phyloP scores from a whole-genome alignment of 2,888 invertebrate species.

The Hyposoter didymator region DNA sequence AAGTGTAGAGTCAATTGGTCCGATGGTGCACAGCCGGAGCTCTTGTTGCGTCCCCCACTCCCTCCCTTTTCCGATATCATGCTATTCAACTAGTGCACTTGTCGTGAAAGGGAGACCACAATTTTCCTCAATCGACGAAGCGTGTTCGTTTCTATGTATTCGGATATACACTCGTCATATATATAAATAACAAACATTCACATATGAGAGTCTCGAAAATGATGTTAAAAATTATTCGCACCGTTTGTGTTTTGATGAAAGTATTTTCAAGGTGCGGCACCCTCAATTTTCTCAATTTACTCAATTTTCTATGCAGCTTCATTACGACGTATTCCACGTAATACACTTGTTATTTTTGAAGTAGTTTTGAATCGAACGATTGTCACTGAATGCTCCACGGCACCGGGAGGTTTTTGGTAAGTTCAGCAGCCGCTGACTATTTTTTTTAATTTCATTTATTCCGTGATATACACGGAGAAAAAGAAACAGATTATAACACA shows the following conservation, averaged over 20 bases:
- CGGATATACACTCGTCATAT: background rate
- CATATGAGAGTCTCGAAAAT: background rate
- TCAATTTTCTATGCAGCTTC: background rate
- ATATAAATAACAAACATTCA: background rate
- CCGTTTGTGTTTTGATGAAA: background rate
- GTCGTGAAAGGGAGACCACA: conserved; percentile 43
- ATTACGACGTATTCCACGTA: background rate
- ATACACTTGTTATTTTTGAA: background rate
- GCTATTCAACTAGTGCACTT: conserved; percentile 34
- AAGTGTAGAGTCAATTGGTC: conserved; percentile 54
- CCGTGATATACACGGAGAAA: too few relatives aligned
- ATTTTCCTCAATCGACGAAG: conserved; percentile 53
- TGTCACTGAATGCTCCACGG: background rate
- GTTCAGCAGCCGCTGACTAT: background rate
- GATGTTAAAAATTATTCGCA: background rate
- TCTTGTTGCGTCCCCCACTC: conserved; percentile 21
- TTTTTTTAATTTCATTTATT: background rate
- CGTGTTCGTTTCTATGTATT: conserved; percentile 42
- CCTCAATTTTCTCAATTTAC: background rate
- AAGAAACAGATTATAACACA: too few relatives aligned
- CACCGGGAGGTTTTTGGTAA: background rate
- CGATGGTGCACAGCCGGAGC: conserved; percentile 35
- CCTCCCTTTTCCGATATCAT: conserved; percentile 1
- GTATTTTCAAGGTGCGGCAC: background rate
- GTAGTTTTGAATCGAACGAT: background rate